Base-by-base conservation (phyloP, 2,113 vertebrate species). In the Buteo buteo region DNA sequence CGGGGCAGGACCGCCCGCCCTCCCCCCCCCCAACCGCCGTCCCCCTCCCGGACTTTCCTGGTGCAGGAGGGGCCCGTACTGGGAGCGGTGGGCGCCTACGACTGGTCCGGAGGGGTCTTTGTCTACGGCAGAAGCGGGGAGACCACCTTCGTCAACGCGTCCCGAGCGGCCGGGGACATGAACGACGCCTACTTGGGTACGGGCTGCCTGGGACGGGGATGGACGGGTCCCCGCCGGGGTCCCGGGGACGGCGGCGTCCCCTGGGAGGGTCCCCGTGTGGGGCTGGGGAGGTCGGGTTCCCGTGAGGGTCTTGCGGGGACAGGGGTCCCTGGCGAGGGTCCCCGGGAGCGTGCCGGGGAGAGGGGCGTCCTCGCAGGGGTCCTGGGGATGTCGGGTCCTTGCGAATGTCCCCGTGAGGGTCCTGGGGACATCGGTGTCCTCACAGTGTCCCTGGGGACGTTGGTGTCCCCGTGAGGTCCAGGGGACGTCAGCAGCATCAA, bases 61-160 rank as follows among this genome's bases (percentile, higher is more conserved):
- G 42, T 26, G 57, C 70, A 98, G 97, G 61, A 79, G 18, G 93
- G 93, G 9, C 71, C 71, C 25, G 84, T 97, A 28, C 71, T 98
- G 58, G 96, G 97, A 52, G 82, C 97, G 9, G 97, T 98, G 90
- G 97, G 97, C 4, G 97, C 97, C 81, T 96, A 96, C 19, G 97
- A 94, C 64, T 98, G 98, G 98, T 59, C 98, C 28, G 97, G 97
- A 21, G 98, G 97, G 69, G 88, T 90, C 64, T 95, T 97, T 50
- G 38, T 97, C 32, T 66, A 96, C 7, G 22, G 21, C 3, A 13
- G 40, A 6, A 29, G 55, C 1, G 18, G 71, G 44, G 65, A 82
- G 36, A 2, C 36, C 61, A 40, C 42, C 47, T 98, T 98, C 52
- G 77, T 98, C 88, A 98, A 97, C 34, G 76, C 34, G 26, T 97